phyloP scores from a whole-genome alignment of 2,888 invertebrate species.

The Lycocerus yunnanus region DNA sequence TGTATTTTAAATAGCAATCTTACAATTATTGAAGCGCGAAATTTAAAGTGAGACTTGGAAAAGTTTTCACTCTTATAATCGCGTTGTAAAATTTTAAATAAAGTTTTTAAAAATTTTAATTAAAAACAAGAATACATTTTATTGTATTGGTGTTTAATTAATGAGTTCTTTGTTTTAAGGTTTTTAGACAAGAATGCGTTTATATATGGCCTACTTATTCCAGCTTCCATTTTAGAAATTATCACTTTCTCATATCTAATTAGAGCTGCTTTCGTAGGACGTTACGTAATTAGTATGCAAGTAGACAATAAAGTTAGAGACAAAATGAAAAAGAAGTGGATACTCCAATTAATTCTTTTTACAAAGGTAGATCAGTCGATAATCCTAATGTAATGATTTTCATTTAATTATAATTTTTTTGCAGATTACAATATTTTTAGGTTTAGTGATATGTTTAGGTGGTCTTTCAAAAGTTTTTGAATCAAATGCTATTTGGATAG shows the following conservation, averaged over 20 bases:
- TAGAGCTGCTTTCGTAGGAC: slow-evolving; percentile 62
- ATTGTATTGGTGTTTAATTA: background rate
- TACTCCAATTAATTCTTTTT: slow-evolving; percentile 64
- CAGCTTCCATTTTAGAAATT: slow-evolving; percentile 39
- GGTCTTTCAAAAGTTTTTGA: slow-evolving; percentile 52
- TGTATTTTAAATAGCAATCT: background rate
- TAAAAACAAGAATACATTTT: background rate
- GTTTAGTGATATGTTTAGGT: slow-evolving; percentile 51
- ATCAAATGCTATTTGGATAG: slow-evolving; percentile 54
- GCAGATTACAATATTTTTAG: slow-evolving; percentile 54
- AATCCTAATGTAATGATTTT: background rate
- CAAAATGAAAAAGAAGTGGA: slow-evolving; percentile 63
- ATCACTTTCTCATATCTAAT: slow-evolving; percentile 55
- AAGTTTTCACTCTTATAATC: background rate
- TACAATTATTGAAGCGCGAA: background rate
- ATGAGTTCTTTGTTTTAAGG: slow-evolving; percentile 50
- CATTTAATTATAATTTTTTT: slow-evolving; percentile 27
- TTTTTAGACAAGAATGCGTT: slow-evolving; percentile 59
- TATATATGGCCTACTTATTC: slow-evolving; percentile 60
- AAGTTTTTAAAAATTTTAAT: slow-evolving; percentile 2
- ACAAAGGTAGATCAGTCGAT: slow-evolving; percentile 58
- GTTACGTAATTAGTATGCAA: slow-evolving; percentile 65
- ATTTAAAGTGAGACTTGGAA: background rate
- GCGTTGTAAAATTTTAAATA: background rate
- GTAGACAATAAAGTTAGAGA: slow-evolving; percentile 62